Evolutionary conservation across 2,113 vertebrate species (phyloP), one percentile per base, ranked within the genome.

Genomic region (Rutilus rutilus): DNA sequence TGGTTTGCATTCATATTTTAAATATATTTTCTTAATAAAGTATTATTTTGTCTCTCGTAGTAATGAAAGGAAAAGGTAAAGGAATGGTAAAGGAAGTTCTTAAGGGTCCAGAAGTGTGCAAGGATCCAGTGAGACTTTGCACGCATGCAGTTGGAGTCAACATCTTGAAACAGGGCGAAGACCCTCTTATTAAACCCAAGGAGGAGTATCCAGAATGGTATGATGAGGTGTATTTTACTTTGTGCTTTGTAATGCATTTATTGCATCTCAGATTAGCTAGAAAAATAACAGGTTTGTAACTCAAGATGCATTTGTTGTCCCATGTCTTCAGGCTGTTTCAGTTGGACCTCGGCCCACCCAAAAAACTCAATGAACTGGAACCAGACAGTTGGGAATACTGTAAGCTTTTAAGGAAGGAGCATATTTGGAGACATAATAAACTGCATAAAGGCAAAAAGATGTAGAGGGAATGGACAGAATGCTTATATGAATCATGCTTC

Each of bases 121-220:
- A 93, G 21, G 97, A 99, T 86, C 94, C 97, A 0, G 23, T 85
- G 8, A 90, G 52, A 89, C 95, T 99, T 5, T 92, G 95, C 42
- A 92, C 96, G 0, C 78, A 97, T 0, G 97, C 97, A 86, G 95
- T 98, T 83, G 97, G 98, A 0, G 96, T 93, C 30, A 99, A 98
- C 78, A 96, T 98, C 89, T 95, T 95, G 82, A 97, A 97, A 87
- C 92, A 96, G 6, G 96, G 97, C 10, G 94, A 95, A 0, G 97
- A 98, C 36, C 96, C 98, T 74, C 89, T 87, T 45, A 91, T 99
- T 83, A 97, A 96, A 88, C 90, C 95, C 0, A 91, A 91, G 0
- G 90, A 94, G 0, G 95, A 98, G 75, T 99, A 99, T 86, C 97
- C 98, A 0, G 95, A 96, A 74, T 99, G 98, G 98, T 99, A 88